Base-by-base conservation (phyloP, 2,113 vertebrate genomes). In the Edolisoma coerulescens region DNA sequence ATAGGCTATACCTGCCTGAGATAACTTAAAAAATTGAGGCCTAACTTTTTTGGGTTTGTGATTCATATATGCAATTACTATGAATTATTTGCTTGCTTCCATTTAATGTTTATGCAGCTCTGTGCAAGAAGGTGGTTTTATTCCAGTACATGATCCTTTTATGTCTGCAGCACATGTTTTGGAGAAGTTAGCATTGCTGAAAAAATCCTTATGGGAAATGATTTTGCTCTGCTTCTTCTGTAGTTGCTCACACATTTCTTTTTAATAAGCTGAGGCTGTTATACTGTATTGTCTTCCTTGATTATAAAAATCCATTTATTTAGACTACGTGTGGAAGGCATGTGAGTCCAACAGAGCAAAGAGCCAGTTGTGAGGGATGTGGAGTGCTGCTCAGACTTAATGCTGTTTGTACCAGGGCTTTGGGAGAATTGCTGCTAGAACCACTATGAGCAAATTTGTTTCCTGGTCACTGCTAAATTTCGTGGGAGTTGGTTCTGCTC, bases 281-380 rank as follows among this genome's bases (percentile, higher is more conserved):
- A 26, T 1, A 22, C 30, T 37, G 6, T 54, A 60, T 74, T 84
- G 44, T 68, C 23, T 86, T 85, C 49, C 53, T 84, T 68, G 61
- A 88, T 90, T 90, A 85, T 69, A 83, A 69, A 82, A 90, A 77
- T n/a, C 24, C 32, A 3, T 56, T 84, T 88, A 85, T 89, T 94
- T 90, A 89, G 83, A 57, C 63, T 73, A 10, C 32, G 14, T 52
- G n/a, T 30, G 79, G 37, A 22, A 65, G 41, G 41, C 27, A 65
- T 1, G 3, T 60, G 54, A 44, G 41, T 70, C 16, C n/a, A 53
- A 30, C 42, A 61, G 57, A 89, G 68, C 59, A 65, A 57, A 89
- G 50, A 87, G 68, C 32, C 50, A 28, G 24, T 44, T 65, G 63
- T 3, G 16, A 92, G 75, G 26, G 37, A 7, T 63, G 23, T 41